These are phyloP conservation scores for Phaethornis superciliosus DNA, from an alignment of 2,113 vertebrate genomes.

Conservation along the genomic window DNA sequence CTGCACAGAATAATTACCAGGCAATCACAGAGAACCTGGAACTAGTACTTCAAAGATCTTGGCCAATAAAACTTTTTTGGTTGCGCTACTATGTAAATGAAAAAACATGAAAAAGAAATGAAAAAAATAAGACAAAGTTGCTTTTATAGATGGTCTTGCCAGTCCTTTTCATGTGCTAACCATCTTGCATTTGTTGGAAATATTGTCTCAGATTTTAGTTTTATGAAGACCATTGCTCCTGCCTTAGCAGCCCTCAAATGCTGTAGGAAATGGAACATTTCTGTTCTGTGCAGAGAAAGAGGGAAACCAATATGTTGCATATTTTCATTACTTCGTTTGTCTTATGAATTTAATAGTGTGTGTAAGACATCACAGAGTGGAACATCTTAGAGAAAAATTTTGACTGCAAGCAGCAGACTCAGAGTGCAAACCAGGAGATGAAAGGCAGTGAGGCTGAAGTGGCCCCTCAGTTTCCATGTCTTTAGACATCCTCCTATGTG, in stretches of 20 bases:
- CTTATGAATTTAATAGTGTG: not conserved
- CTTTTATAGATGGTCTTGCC: not conserved
- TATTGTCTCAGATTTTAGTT: not conserved
- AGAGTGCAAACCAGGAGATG: not conserved
- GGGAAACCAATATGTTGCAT: not conserved
- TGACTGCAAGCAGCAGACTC: not conserved
- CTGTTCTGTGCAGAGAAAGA: not conserved
- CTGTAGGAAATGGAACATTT: not conserved
- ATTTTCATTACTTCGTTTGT: not conserved
- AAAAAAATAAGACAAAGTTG: not conserved
- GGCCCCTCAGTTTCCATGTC: not conserved
- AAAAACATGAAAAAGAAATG: not conserved
- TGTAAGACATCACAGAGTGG: not conserved
- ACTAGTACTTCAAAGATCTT: not conserved
- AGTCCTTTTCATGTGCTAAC: not conserved
- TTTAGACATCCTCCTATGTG: constrained; percentile 48
- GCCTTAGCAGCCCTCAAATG: not conserved
- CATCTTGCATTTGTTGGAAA: not conserved
- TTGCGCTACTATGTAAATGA: not conserved
- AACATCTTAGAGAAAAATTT: not conserved
- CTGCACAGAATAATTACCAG: not conserved
- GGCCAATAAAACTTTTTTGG: not conserved
- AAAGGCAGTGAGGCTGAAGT: not conserved
- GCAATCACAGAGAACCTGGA: not conserved
- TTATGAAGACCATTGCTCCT: not conserved